Conservation (phyloP, 2,113 vertebrate species). For the Chaetorhynchus papuensis region DNA sequence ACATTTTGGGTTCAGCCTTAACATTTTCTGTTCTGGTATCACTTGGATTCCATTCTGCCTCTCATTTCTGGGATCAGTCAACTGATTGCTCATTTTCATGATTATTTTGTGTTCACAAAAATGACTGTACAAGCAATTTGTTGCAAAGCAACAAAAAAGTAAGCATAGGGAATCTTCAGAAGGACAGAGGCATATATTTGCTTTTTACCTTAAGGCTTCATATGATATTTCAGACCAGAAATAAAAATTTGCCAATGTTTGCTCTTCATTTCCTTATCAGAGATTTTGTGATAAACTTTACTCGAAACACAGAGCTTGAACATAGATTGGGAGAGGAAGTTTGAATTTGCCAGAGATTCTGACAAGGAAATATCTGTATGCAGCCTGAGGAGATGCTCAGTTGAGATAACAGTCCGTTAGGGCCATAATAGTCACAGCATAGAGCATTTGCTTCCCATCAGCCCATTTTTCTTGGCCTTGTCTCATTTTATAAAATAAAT, state of each 20-base stretch:
- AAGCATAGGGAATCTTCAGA: neutral
- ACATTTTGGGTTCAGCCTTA: neutral
- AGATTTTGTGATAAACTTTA: neutral
- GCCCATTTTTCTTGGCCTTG: neutral
- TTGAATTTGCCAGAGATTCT: neutral
- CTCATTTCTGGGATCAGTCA: neutral
- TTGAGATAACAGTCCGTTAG: neutral
- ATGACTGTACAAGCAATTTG: neutral
- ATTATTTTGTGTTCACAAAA: neutral
- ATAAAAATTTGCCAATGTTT: neutral
- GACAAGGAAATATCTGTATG: neutral
- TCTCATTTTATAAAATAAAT: neutral
- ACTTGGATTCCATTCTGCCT: neutral
- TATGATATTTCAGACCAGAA: neutral
- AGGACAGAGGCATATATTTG: neutral
- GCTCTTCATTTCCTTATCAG: neutral
- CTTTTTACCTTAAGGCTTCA: neutral
- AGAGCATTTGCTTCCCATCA: neutral
- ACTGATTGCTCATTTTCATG: neutral
- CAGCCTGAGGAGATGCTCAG: neutral
- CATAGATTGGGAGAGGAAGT: neutral
- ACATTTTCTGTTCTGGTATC: neutral
- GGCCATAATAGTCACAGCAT: fast-evolving
- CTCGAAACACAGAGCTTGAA: neutral
- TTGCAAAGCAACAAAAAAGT: neutral